A percentile compares a stretch with the other conserved stretches of the same genome.
These are phyloP conservation scores for Cryptus armator DNA, from an alignment of 2,888 invertebrate genomes.

Conservation along the genomic window DNA sequence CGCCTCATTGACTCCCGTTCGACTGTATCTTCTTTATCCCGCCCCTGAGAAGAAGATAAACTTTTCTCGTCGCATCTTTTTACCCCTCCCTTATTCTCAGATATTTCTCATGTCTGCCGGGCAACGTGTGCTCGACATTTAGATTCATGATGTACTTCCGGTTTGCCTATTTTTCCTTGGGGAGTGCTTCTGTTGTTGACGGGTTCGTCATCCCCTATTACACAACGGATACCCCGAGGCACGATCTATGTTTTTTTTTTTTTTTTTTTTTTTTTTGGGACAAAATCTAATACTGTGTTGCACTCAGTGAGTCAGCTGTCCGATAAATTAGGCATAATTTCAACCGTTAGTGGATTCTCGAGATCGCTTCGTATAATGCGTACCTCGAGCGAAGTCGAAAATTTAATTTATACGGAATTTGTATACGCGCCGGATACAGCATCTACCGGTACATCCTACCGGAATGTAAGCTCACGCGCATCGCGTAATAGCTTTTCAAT, in stretches of 20 bases:
- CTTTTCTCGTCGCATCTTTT: background rate
- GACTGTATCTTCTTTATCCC: background rate
- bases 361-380: background rate
- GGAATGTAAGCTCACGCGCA: background rate
- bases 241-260: conserved; percentile 18
- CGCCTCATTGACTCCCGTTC: background rate
- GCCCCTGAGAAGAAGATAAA: conserved; percentile 1
- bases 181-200: background rate
- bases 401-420: background rate
- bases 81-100: background rate
- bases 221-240: conserved; percentile 27
- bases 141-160: conserved; percentile 52
- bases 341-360: too few species aligned
- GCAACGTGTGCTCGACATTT: conserved; percentile 10
- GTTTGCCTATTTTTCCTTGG: background rate
- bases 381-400: background rate
- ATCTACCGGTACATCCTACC: too few species aligned
- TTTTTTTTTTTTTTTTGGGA: background rate
- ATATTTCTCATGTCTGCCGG: background rate
- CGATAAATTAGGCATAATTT: conserved; percentile 27
- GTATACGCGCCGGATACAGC: background rate
- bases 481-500: conserved; percentile 29
- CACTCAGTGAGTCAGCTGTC: conserved; percentile 37
- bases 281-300: conserved; percentile 13
- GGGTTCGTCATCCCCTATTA: background rate